A percentile compares a stretch with the other conserved stretches of the same genome.
phyloP scores from a whole-genome alignment of 2,797 vertebrate species.

The Galago senegalensis region DNA sequence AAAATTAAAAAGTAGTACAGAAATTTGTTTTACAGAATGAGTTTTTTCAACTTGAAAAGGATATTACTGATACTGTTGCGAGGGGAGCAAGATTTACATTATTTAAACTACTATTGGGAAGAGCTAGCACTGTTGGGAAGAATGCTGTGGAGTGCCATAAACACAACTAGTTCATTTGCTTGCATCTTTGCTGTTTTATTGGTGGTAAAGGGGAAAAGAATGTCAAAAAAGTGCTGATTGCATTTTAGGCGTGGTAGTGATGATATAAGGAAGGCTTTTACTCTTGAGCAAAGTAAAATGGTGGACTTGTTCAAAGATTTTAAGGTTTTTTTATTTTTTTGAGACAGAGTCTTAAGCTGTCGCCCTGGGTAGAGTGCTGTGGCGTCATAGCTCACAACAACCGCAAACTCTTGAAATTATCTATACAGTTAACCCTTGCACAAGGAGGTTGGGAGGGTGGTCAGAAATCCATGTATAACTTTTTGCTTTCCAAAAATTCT shows the following conservation, averaged over 20 bases:
- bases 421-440: neutral
- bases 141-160: neutral
- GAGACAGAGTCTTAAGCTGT: too few relatives aligned
- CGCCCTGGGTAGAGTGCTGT: too few relatives aligned
- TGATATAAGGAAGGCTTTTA: slow-evolving; percentile 11
- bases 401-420: neutral
- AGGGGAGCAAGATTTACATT: slow-evolving; percentile 22
- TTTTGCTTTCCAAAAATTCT: neutral
- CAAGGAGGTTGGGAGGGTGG: neutral
- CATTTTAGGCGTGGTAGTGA: slow-evolving; percentile 18
- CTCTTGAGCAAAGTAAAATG: slow-evolving; percentile 42
- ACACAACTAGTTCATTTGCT: neutral
- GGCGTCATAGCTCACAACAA: too few relatives aligned
- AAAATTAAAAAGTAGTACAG: slow-evolving; percentile 28
- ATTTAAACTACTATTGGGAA: neutral
- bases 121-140: slow-evolving; percentile 25
- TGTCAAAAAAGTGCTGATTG: neutral
- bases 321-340: neutral
- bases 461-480: neutral
- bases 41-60: slow-evolving; percentile 30
- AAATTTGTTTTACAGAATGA: slow-evolving; percentile 22
- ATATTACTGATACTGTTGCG: neutral
- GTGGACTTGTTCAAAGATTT: slow-evolving; percentile 25
- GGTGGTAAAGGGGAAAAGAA: slow-evolving; percentile 20
- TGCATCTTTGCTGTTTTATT: slow-evolving; percentile 42